These are phyloP conservation scores for Agrenia bidenticulata DNA, from an alignment of 2,888 invertebrate species.

Conservation along the genomic window DNA sequence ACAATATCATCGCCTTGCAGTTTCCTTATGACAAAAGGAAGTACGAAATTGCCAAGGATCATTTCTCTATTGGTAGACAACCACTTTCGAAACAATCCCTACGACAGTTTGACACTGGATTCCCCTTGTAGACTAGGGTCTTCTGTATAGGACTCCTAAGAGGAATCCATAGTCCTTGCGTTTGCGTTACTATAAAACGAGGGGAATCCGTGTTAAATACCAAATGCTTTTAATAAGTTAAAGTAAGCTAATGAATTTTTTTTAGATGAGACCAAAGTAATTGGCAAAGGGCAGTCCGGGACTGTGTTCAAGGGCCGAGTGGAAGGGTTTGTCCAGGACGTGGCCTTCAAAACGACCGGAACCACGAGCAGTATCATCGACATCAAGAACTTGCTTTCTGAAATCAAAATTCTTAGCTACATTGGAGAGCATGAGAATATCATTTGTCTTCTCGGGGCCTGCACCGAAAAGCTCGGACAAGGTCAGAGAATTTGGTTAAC, in stretches of 20 bases:
- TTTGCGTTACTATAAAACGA: too few relatives aligned
- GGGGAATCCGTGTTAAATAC: too few relatives aligned
- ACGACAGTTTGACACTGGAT: not conserved
- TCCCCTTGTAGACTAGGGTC: too few relatives aligned
- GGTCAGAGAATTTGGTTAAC: too few relatives aligned
- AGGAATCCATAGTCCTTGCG: too few relatives aligned
- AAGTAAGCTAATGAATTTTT: too few relatives aligned
- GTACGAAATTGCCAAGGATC: not conserved
- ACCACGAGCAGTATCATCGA: not conserved
- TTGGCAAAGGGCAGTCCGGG: slow-evolving; percentile 18
- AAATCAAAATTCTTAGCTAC: slow-evolving; percentile 17
- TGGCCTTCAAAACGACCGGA: slow-evolving; percentile 15
- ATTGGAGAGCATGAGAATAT: slow-evolving; percentile 19
- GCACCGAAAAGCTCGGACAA: slow-evolving; percentile 5
- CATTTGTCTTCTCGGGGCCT: slow-evolving; percentile 9
- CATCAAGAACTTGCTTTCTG: slow-evolving; percentile 2
- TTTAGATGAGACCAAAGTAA: not conserved
- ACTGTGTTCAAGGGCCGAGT: slow-evolving; percentile 13
- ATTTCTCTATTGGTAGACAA: slow-evolving; percentile 6
- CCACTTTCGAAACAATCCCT: not conserved
- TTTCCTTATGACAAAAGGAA: slow-evolving; percentile 16
- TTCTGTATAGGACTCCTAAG: too few relatives aligned
- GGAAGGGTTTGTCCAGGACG: not conserved
- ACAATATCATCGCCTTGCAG: not conserved
- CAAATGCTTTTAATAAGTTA: too few relatives aligned